Base-by-base conservation (phyloP, 2,888 invertebrate genomes). In the Leistus spinibarbis region DNA sequence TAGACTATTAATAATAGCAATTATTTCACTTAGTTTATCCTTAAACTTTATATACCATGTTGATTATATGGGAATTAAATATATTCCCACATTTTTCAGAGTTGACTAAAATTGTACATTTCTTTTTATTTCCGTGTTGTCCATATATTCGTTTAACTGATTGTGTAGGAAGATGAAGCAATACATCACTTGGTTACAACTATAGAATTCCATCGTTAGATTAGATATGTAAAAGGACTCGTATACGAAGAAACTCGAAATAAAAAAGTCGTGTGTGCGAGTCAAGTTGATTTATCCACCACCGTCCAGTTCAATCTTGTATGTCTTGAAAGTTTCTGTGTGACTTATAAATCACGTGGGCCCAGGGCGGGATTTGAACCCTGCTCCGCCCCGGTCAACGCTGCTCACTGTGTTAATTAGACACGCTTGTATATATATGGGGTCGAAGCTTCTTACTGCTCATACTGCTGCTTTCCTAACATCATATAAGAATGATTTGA, bases 331-430 rank as follows among this genome's bases (percentile, higher is more conserved):
- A 60, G 60, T 7, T 60, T 10, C 22, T 60, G 60, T 17, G 57
- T 17, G 57, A 27, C 16, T 66, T 64, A 73, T 73, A 73, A 73
- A 73, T 73, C 73, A 67, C 60, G 54, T 16, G 19, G 40, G 71
- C 17, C 66, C n/a, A 22, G 73, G 73, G 73, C 73, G 67, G 73
- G 73, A 73, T 67, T 73, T 67, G 73, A 73, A 73, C 73, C 71
- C 73, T 66, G 73, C 73, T 67, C 73, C 73, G 73, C 73, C 73
- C 62, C 54, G 73, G 67, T 73, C 73, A 73, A 60, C 67, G 62
- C 23, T 73, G 73, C 67, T 73, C 73, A 73, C 73, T 67, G 60
- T 73, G 73, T 73, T 73, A 73, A 73, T 73, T 73, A 73, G 73
- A 67, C 66, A 53, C 54, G 53, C 70, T 70, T 53, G 53, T 57